These are phyloP conservation scores for Ommatoiulus sabulosus DNA, from an alignment of 2,888 invertebrate species.

Conservation along the genomic window DNA sequence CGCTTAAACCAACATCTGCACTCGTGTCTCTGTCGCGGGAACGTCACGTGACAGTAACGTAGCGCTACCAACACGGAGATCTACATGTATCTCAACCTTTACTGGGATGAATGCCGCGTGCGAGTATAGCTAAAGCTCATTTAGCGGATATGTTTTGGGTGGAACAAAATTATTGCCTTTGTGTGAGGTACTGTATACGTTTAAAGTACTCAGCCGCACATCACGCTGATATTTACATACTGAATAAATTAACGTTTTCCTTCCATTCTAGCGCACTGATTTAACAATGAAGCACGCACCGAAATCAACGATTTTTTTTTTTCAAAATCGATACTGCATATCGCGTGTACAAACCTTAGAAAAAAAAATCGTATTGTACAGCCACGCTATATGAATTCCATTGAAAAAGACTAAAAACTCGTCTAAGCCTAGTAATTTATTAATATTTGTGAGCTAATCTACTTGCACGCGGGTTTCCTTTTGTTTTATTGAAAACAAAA, in stretches of 20 bases:
- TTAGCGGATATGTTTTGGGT: not conserved
- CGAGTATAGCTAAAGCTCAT: too few relatives aligned
- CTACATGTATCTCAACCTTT: too few relatives aligned
- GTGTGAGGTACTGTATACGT: not conserved
- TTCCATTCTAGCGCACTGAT: not conserved
- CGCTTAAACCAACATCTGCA: too few relatives aligned
- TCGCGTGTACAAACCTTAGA: not conserved
- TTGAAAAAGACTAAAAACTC: not conserved
- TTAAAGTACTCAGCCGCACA: not conserved
- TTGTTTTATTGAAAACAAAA: slow-evolving; percentile 18
- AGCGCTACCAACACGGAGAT: too few relatives aligned
- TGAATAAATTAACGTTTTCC: not conserved
- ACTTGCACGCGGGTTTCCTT: not conserved
- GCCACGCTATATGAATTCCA: not conserved
- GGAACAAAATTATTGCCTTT: not conserved
- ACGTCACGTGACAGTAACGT: too few relatives aligned
- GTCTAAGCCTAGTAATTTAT: not conserved
- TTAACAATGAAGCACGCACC: not conserved
- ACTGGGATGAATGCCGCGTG: too few relatives aligned
- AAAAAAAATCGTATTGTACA: too few relatives aligned
- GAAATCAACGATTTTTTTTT: not conserved
- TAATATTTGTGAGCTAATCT: slow-evolving; percentile 15
- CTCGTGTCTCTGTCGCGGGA: too few relatives aligned
- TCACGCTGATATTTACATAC: not conserved
- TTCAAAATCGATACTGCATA: slow-evolving; percentile 20